Evolutionary conservation across 2,113 vertebrate genomes (phyloP).

Genomic region (Psittacula cyanocephala): DNA sequence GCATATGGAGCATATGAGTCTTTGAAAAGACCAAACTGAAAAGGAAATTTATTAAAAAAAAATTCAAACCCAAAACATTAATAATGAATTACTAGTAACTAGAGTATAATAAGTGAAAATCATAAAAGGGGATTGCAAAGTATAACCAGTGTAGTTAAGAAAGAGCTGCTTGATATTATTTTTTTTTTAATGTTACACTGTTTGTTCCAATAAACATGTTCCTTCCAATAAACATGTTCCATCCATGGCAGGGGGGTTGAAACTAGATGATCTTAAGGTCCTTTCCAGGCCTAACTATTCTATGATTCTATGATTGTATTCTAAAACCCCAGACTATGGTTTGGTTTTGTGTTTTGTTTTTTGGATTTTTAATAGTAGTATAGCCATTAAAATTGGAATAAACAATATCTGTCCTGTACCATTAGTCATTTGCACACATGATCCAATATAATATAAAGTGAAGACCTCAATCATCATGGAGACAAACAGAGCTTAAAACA

Average conservation of each 20-base stretch:
- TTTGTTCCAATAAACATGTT: background rate
- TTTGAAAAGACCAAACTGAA: background rate
- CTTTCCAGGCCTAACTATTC: background rate
- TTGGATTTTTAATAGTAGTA: background rate
- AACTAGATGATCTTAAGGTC: background rate
- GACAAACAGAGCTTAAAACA: background rate
- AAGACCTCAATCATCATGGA: background rate
- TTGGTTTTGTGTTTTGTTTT: background rate
- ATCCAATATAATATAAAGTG: background rate
- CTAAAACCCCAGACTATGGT: background rate
- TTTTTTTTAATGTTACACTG: background rate
- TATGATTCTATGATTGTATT: background rate
- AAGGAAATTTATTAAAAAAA: background rate
- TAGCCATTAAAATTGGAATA: background rate
- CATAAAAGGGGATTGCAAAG: background rate
- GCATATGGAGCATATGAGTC: background rate
- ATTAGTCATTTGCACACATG: conserved; percentile 5
- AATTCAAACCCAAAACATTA: background rate
- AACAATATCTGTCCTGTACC: background rate
- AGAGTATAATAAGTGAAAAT: background rate
- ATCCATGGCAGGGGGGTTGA: background rate
- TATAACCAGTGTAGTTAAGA: background rate
- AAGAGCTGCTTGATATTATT: background rate
- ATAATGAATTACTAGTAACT: background rate
- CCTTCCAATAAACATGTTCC: background rate